A percentile compares a stretch with the other conserved stretches of the same genome.
These are phyloP conservation scores for Notechis scutatus DNA, from an alignment of 2,113 vertebrate genomes.

Conservation along the genomic window DNA sequence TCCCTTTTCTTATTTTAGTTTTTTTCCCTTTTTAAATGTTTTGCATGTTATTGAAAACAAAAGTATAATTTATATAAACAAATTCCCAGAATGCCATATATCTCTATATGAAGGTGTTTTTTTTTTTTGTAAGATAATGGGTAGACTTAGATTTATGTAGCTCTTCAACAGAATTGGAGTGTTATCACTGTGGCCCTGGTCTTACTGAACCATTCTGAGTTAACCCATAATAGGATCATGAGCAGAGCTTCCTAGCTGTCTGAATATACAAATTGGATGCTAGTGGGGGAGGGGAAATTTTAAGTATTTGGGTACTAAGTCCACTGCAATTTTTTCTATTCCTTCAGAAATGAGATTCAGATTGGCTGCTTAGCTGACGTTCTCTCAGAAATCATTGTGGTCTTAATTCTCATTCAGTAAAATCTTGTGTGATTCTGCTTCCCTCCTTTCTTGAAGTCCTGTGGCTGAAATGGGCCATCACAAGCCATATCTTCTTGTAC, in stretches of 20 bases:
- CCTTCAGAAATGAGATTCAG: background rate
- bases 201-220: background rate
- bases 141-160: background rate
- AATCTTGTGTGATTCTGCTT: background rate
- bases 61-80: background rate
- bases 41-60: background rate
- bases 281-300: background rate
- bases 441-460: background rate
- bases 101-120: background rate
- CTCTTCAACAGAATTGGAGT: background rate
- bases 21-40: background rate
- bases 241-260: background rate
- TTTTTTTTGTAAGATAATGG: background rate
- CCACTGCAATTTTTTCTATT: background rate
- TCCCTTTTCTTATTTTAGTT: background rate
- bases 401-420: background rate
- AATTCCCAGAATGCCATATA: background rate
- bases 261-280: background rate
- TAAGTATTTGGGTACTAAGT: background rate
- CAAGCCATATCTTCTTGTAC: background rate
- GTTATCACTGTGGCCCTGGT: background rate
- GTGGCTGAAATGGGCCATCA: background rate
- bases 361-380: background rate
- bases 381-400: background rate
- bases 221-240: background rate